Evolutionary conservation across 1,140 invertebrate species (phyloP).

Genomic region (Papilio glaucus): DNA sequence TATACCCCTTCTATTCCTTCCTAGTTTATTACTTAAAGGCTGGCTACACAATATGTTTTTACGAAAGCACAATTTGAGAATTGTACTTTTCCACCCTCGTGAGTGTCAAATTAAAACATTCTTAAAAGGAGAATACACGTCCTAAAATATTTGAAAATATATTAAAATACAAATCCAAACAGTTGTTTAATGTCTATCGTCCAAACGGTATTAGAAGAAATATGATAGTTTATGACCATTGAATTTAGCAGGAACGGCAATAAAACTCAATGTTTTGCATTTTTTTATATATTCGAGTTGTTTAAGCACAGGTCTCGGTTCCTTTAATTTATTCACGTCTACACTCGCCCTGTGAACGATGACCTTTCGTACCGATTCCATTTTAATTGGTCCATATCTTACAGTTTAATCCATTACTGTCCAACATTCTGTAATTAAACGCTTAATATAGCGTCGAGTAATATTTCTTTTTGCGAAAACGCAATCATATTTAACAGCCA

Average conservation of each 20-base stretch:
- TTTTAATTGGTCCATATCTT: constrained; percentile 37
- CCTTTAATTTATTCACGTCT: constrained; percentile 17
- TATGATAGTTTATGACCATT: constrained; percentile 25
- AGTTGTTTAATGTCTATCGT: not conserved
- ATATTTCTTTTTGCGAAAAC: constrained; percentile 8
- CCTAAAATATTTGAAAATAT: not conserved
- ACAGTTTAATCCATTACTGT: constrained; percentile 34
- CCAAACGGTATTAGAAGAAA: constrained; percentile 34
- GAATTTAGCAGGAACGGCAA: constrained; percentile 23
- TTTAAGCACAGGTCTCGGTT: not conserved
- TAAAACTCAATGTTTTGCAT: constrained; percentile 26
- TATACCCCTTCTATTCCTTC: too few relatives aligned
- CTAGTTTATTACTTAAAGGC: too few relatives aligned
- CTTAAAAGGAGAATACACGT: too few relatives aligned
- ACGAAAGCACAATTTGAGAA: too few relatives aligned
- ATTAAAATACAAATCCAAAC: not conserved
- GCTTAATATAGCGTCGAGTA: constrained; percentile 22
- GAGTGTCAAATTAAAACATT: too few relatives aligned
- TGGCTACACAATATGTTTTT: too few relatives aligned
- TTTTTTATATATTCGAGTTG: constrained; percentile 6
- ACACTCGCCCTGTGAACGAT: constrained; percentile 27
- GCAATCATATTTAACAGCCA: not conserved
- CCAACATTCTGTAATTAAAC: constrained; percentile 34
- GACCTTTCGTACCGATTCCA: constrained; percentile 31
- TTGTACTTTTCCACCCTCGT: too few relatives aligned